These are phyloP conservation scores for Syrrhaptes paradoxus DNA, from an alignment of 2,113 vertebrate species.

Conservation along the genomic window DNA sequence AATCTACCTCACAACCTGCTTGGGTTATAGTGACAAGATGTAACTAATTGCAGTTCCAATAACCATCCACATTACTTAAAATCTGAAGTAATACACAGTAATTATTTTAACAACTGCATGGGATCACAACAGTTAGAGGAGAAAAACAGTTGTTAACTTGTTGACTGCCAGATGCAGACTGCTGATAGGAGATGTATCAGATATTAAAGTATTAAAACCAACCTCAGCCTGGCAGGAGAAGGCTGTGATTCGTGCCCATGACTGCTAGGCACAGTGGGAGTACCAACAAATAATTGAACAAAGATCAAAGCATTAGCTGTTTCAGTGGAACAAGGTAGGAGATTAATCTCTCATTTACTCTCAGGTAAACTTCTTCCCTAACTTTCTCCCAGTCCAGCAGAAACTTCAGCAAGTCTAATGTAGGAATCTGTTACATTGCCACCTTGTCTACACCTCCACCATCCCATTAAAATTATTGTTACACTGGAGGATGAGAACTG, in stretches of 20 bases:
- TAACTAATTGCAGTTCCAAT: conserved; percentile 9
- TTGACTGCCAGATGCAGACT: conserved; percentile 42
- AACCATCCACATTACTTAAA: not conserved
- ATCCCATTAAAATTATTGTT: not conserved
- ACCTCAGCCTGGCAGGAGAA: conserved; percentile 33
- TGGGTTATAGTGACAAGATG: not conserved
- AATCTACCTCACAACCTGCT: conserved; percentile 32
- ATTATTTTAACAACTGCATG: conserved; percentile 11
- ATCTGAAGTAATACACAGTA: conserved; percentile 27
- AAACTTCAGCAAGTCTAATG: not conserved
- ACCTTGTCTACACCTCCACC: not conserved
- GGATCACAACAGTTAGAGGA: conserved; percentile 3
- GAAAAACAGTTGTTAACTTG: conserved; percentile 45
- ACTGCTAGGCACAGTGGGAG: not conserved
- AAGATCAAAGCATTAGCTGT: conserved; percentile 25
- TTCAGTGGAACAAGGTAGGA: not conserved
- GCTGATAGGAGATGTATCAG: conserved; percentile 37
- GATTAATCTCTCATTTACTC: not conserved
- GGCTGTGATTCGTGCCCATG: not conserved
- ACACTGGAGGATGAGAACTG: not conserved
- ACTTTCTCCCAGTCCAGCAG: not conserved
- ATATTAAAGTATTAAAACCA: conserved; percentile 27
- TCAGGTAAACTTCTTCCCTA: not conserved
- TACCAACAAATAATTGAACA: not conserved
- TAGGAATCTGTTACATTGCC: not conserved